phyloP scores from a whole-genome alignment of 2,888 invertebrate genomes.

The Macaria liturata region DNA sequence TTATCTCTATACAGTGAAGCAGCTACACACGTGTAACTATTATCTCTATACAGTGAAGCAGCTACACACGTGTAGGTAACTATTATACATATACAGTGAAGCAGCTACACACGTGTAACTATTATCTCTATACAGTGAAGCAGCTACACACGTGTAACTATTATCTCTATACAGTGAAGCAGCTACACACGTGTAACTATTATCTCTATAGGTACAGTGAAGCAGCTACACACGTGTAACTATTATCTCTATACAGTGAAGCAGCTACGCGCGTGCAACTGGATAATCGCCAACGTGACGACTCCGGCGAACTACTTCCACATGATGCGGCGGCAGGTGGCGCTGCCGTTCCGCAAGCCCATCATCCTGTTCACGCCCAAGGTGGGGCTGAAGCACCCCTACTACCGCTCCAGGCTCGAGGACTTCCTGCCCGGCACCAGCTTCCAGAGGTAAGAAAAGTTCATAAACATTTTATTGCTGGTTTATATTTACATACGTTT shows the following conservation, averaged over 20 bases:
- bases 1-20: no score
- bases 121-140: no score
- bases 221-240: no score
- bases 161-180: no score
- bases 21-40: no score
- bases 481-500: not conserved
- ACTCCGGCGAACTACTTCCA: conserved; percentile 92
- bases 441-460: conserved; percentile 68
- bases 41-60: conserved; percentile 81
- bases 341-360: conserved; percentile 91
- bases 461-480: no score
- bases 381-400: conserved; percentile 89
- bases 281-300: conserved; percentile 88
- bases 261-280: conserved; percentile 89
- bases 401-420: conserved; percentile 87
- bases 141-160: no score
- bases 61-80: no score
- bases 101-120: no score
- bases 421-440: conserved; percentile 84
- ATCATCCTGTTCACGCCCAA: conserved; percentile 91
- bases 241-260: conserved; percentile 67
- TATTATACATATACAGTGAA: no score
- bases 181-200: no score
- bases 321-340: conserved; percentile 88
- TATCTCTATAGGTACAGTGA: no score